Base-by-base conservation (phyloP, 2,113 vertebrate genomes). In the Centropristis striata region DNA sequence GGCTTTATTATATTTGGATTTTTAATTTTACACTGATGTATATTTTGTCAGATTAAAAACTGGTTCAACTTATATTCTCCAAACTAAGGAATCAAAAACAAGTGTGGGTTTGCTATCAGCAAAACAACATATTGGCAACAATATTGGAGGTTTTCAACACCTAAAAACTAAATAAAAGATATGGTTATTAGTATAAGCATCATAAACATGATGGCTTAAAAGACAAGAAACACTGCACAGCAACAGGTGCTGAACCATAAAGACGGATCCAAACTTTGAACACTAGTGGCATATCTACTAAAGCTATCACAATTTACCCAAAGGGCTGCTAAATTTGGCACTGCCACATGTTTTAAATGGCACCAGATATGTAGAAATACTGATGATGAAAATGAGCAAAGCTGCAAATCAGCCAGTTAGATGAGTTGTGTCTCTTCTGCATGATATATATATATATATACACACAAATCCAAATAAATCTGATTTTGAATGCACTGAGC, bases 1-100 rank as follows among this genome's bases (percentile, higher is more conserved):
- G 32, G 66, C 15, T 54, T 7, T 60, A 21, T 77, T 77, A 42
- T 50, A 32, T 51, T 66, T 75, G 44, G 8, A 4, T n/a, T 32
- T 50, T 44, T 25, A 25, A 53, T 25, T 32, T 59, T 16, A 23
- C 27, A 49, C 13, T 9, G 5, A 27, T 53, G 36, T 39, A 12
- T 8, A 13, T 18, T 53, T 68, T 36, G 46, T 15, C 5, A 15
- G 36, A 50, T 27, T 1, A 18, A 58, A 21, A 37, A 14, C 11
- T 4, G 9, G 2, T n/a, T n/a, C n/a, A n/a, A n/a, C n/a, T n/a
- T n/a, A n/a, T n/a, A n/a, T n/a, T n/a, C n/a, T n/a, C n/a, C n/a
- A n/a, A n/a, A n/a, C n/a, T n/a, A n/a, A n/a, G n/a, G n/a, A n/a
- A n/a, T n/a, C n/a, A n/a, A n/a, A n/a, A n/a, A n/a, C n/a, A n/a